Evolutionary conservation across 2,113 vertebrate genomes (phyloP), one percentile per base, ranked within the genome.

Genomic region (Sinocyclocheilus maitianheensis): DNA sequence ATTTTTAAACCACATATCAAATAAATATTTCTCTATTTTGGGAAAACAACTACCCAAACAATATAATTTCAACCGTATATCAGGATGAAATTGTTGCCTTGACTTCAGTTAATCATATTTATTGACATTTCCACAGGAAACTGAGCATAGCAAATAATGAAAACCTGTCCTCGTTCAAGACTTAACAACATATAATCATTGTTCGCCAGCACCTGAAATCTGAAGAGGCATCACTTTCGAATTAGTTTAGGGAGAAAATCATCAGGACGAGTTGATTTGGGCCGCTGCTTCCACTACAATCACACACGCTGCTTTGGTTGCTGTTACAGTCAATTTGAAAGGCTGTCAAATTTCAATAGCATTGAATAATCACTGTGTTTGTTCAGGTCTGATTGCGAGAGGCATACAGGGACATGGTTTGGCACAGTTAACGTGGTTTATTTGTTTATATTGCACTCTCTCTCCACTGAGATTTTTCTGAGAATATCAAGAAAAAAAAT

Each of bases 311-410:
- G 78, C 24, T 40, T 58, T 84, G 46, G 62, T 46, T 74, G 58
- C 7, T 81, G 71, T 69, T 76, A 72, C 34, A 48, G 82, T 53
- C 71, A 43, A 72, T 81, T 26, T 87, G 75, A 78, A 78, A 51
- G 37, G 76, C 37, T 71, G 76, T 72, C 84, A 77, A 6, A 89
- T 89, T 86, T 88, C 60, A 84, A 83, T 69, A 77, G 80, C 84
- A 65, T 72, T 89, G 86, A 86, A 81, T 84, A 81, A 89, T 89
- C 51, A 51, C 62, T 48, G 81, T 80, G 78, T 81, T 87, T 85
- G 82, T 85, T 79, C 74, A 69, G 77, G 43, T 77, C 75, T 84
- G 90, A 89, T 89, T 87, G 85, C 65, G 30, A 60, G 69, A 58
- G 76, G 85, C 83, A 82, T n/a, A 58, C 48, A 75, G 80, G 82